Conservation (phyloP, 23 tunicate species). For the Trididemnum clinides region DNA sequence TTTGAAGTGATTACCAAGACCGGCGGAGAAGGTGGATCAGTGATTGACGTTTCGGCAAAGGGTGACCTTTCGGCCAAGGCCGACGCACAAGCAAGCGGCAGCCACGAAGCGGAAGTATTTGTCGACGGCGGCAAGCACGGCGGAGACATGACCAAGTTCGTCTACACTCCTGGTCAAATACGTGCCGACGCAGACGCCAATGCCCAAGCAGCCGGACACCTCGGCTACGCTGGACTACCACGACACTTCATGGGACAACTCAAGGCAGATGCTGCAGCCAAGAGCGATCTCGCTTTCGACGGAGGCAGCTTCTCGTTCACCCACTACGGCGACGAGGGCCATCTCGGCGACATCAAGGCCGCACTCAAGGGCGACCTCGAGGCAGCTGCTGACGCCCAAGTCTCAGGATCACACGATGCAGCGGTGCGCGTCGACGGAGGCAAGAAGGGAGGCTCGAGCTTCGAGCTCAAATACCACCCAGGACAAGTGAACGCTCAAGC, state of each 20-base stretch:
- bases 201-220: not conserved
- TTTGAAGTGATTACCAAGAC: constrained; percentile 8
- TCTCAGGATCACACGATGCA: not conserved
- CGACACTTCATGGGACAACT: not conserved
- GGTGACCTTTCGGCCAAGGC: not conserved
- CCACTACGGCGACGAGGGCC: not conserved
- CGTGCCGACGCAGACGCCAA: not conserved
- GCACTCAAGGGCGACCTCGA: not conserved
- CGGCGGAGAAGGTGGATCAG: not conserved
- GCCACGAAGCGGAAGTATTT: not conserved
- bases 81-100: constrained; percentile 14
- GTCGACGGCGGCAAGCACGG: not conserved
- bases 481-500: not conserved
- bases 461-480: not conserved
- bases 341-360: not conserved
- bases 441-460: not conserved
- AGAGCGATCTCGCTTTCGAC: constrained; percentile 4
- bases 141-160: not conserved
- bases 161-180: constrained; percentile 7
- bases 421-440: constrained; percentile 2
- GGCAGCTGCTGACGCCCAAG: not conserved
- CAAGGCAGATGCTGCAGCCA: not conserved
- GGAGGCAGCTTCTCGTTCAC: not conserved
- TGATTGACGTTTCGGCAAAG: not conserved
- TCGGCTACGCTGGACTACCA: not conserved